phyloP scores from a whole-genome alignment of 37 sponge, comb jelly and placozoan species.

The Spongilla lacustris region DNA sequence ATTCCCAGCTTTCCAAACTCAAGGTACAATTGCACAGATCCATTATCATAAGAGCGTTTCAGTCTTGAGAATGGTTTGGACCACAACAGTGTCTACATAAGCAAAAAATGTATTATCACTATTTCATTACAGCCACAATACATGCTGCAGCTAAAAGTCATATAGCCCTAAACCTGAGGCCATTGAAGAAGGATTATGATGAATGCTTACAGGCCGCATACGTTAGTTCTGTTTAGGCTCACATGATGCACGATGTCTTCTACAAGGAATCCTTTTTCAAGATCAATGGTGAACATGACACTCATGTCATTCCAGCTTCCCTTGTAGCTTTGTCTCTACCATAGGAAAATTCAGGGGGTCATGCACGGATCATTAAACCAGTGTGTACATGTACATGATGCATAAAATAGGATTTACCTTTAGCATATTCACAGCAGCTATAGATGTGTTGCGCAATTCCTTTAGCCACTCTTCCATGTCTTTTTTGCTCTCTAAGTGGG shows the following conservation, averaged over 20 bases:
- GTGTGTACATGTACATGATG: not conserved
- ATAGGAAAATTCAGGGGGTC: not conserved
- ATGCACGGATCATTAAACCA: too few relatives aligned
- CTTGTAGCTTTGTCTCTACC: not conserved
- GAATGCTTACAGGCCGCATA: too few relatives aligned
- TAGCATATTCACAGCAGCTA: not conserved
- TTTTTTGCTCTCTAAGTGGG: not conserved
- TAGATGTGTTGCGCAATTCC: not conserved
- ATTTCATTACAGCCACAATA: too few relatives aligned
- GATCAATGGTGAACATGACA: not conserved
- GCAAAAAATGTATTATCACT: not conserved
- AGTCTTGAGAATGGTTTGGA: slow-evolving; percentile 29
- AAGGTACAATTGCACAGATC: slow-evolving; percentile 15
- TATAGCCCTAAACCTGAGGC: too few relatives aligned
- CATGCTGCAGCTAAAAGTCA: too few relatives aligned
- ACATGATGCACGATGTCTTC: not conserved
- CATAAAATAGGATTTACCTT: not conserved
- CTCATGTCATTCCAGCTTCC: not conserved
- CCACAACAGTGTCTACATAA: slow-evolving; percentile 34
- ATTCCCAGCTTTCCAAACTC: slow-evolving; percentile 1
- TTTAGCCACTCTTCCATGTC: not conserved
- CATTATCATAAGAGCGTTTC: slow-evolving; percentile 48
- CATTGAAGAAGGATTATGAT: too few relatives aligned
- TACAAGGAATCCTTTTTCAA: not conserved
- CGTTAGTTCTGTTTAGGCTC: too few relatives aligned